Evolutionary conservation across 35 echinoderm and acorn worm genomes (phyloP).

Genomic region (Nesometra sesokonis): DNA sequence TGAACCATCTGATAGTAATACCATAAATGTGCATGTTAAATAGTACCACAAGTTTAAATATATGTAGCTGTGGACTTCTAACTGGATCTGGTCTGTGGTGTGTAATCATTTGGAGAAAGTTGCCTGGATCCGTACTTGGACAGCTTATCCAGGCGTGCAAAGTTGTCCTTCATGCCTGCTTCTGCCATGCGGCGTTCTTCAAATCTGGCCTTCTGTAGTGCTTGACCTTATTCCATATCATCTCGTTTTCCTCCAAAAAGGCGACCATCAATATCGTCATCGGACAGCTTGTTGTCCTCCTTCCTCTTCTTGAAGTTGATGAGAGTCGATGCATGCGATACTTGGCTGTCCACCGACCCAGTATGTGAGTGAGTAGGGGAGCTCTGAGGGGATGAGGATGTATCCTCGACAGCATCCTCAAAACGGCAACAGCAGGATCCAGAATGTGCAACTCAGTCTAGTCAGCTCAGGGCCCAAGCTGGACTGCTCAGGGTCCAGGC

Average conservation of each 20-base stretch:
- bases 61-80: not conserved
- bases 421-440: not conserved
- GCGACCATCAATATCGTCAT: not conserved
- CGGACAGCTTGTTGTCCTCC: slow-evolving; percentile 8
- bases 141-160: not conserved
- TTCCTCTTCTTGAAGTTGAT: not conserved
- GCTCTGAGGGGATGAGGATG: not conserved
- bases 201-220: not conserved
- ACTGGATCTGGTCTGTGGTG: slow-evolving; percentile 4
- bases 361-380: not conserved
- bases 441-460: not conserved
- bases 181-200: slow-evolving; percentile 6
- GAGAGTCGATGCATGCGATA: not conserved
- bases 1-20: too few relatives aligned
- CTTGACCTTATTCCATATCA: not conserved
- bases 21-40: too few relatives aligned
- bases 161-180: slow-evolving; percentile 5
- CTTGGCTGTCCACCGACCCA: not conserved
- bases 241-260: not conserved
- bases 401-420: not conserved
- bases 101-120: not conserved
- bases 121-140: not conserved
- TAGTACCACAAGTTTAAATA: too few relatives aligned
- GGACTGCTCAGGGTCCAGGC: not conserved
- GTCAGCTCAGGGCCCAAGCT: not conserved